Evolutionary conservation across 2,888 invertebrate species (phyloP).

Genomic region (Trichogramma evanescens): DNA sequence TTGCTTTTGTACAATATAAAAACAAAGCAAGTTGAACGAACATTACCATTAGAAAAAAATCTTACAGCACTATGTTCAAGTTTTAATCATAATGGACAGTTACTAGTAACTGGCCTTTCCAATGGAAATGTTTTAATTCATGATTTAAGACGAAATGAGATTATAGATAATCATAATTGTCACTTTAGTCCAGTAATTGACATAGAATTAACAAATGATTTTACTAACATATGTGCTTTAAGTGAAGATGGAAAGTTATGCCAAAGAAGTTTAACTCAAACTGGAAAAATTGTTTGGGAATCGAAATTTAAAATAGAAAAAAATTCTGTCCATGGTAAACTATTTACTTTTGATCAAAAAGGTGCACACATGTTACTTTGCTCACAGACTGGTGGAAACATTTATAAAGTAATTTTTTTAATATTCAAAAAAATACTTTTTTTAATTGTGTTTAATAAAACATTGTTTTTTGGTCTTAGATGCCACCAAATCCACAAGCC

Average conservation of each 20-base stretch:
- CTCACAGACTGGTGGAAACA: conserved; percentile 44
- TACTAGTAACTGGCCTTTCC: conserved; percentile 53
- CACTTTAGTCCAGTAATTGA: conserved; percentile 53
- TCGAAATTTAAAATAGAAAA: conserved; percentile 44
- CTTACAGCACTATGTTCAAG: conserved; percentile 51
- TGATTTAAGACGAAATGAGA: conserved; percentile 52
- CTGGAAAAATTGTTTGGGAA: conserved; percentile 44
- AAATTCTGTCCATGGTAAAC: conserved; percentile 42
- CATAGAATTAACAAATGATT: conserved; percentile 52
- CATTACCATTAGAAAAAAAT: conserved; percentile 40
- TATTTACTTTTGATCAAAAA: conserved; percentile 45
- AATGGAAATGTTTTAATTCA: conserved; percentile 55
- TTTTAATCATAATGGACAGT: conserved; percentile 56
- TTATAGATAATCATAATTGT: conserved; percentile 52
- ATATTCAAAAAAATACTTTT: background rate
- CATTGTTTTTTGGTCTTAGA: conserved; percentile 30
- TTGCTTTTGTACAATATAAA: conserved; percentile 55
- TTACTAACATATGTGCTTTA: conserved; percentile 53
- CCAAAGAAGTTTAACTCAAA: conserved; percentile 48
- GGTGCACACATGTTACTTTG: conserved; percentile 45
- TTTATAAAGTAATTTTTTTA: conserved; percentile 38
- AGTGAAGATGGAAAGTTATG: conserved; percentile 49
- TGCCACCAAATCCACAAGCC: conserved; percentile 41
- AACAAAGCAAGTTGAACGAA: conserved; percentile 50
- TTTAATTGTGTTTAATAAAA: background rate